These are phyloP conservation scores for Corythornis leucogaster DNA, from an alignment of 2,797 vertebrate genomes.

Conservation along the genomic window DNA sequence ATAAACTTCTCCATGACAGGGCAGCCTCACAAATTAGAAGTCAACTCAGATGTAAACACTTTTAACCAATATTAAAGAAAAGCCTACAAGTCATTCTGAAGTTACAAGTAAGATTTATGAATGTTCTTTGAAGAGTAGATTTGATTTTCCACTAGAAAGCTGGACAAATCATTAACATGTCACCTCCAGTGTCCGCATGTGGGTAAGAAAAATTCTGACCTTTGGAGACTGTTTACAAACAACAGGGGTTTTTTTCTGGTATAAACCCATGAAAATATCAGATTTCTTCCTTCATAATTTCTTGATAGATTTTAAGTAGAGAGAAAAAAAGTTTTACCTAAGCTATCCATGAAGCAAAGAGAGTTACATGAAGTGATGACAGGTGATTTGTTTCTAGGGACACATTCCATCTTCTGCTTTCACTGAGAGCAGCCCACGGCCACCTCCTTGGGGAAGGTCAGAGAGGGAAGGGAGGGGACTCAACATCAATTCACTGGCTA, in stretches of 20 bases:
- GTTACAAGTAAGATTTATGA: background rate
- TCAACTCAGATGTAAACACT: background rate
- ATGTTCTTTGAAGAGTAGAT: background rate
- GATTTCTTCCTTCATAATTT: background rate
- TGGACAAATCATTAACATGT: background rate
- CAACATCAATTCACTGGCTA: background rate
- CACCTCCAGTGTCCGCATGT: background rate
- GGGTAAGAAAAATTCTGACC: background rate
- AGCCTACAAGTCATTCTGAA: background rate
- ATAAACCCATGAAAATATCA: background rate
- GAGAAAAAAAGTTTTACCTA: background rate
- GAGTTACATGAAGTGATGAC: background rate
- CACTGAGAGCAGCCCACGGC: background rate
- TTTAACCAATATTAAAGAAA: background rate
- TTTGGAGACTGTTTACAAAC: background rate
- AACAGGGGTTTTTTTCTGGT: background rate
- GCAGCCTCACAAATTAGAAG: background rate
- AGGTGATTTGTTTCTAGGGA: background rate
- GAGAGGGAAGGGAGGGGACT: background rate
- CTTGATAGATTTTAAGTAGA: background rate
- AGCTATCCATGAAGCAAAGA: background rate
- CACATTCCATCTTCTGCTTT: background rate
- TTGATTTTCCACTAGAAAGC: background rate
- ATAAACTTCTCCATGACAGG: background rate
- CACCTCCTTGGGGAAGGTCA: background rate